Evolutionary conservation across 2,797 vertebrate genomes (phyloP).

Genomic region (Dendrocincla fuliginosa): DNA sequence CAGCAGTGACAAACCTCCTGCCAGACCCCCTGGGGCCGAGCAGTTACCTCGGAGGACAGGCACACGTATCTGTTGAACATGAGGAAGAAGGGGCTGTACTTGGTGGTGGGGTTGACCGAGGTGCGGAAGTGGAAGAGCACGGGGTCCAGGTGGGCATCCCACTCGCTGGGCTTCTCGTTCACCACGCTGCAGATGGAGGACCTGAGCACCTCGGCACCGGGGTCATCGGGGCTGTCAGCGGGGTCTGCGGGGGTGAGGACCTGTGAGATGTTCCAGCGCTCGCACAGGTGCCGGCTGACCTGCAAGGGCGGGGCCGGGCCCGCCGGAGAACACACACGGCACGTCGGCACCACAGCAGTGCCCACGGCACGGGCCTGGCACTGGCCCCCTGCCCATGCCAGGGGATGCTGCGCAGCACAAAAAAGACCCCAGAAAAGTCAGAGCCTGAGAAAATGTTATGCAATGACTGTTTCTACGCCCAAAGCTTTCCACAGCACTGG

Average conservation of each 20-base stretch:
- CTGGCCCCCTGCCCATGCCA: not conserved
- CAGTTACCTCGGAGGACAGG: constrained; percentile 75
- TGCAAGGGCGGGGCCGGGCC: constrained; percentile 27
- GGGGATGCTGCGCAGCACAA: not conserved
- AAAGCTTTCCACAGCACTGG: not conserved
- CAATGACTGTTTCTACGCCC: rapidly evolving
- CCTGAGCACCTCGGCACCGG: constrained; percentile 73
- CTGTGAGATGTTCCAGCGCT: constrained; percentile 84
- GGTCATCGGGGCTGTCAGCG: constrained; percentile 77
- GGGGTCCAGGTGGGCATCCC: constrained; percentile 87
- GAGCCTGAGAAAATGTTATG: not conserved
- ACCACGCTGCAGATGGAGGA: constrained; percentile 83
- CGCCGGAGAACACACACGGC: rapidly evolving
- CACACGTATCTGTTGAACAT: constrained; percentile 87
- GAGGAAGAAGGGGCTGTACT: constrained; percentile 87
- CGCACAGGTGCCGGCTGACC: constrained; percentile 82
- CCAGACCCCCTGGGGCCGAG: rapidly evolving
- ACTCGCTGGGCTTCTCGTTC: constrained; percentile 80
- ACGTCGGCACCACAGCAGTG: not conserved
- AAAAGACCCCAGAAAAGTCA: not conserved
- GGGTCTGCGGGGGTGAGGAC: constrained; percentile 78
- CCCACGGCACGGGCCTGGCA: not conserved
- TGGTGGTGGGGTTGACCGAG: constrained; percentile 82
- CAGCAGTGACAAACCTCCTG: rapidly evolving
- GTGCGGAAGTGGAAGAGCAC: constrained; percentile 85